A percentile compares a stretch with the other conserved stretches of the same genome.
Conservation (phyloP, 2,113 vertebrate genomes). For the Elachura formosa region DNA sequence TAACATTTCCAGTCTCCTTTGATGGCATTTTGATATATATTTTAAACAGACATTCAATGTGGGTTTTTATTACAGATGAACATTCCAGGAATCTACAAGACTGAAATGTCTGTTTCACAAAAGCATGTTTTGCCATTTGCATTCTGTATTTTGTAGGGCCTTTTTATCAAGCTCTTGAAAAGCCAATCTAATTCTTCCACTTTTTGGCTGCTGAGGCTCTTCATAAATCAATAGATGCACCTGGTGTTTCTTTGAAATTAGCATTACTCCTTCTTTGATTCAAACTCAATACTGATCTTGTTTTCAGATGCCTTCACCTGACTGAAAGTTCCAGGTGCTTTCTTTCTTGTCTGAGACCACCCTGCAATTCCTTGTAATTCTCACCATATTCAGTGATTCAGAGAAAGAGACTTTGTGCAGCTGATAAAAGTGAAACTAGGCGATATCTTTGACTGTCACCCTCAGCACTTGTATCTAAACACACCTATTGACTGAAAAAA, state of each 20-base stretch:
- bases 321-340: background rate
- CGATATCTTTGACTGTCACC: background rate
- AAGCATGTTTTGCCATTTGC: background rate
- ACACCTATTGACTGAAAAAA: background rate
- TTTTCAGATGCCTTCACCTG: background rate
- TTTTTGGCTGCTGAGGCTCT: background rate
- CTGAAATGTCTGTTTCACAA: background rate
- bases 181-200: background rate
- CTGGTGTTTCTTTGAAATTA: background rate
- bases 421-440: background rate
- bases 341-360: background rate
- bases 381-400: background rate
- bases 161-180: background rate
- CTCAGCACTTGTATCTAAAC: background rate
- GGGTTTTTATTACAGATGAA: background rate
- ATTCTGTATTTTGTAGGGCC: background rate
- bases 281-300: background rate
- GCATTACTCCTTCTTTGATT: background rate
- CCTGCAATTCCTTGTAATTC: background rate
- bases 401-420: background rate
- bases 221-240: background rate
- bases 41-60: background rate
- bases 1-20: background rate
- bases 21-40: background rate
- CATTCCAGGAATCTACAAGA: background rate